Conservation (phyloP, 2,797 vertebrate genomes). For the Scomberomorus guttatus region DNA sequence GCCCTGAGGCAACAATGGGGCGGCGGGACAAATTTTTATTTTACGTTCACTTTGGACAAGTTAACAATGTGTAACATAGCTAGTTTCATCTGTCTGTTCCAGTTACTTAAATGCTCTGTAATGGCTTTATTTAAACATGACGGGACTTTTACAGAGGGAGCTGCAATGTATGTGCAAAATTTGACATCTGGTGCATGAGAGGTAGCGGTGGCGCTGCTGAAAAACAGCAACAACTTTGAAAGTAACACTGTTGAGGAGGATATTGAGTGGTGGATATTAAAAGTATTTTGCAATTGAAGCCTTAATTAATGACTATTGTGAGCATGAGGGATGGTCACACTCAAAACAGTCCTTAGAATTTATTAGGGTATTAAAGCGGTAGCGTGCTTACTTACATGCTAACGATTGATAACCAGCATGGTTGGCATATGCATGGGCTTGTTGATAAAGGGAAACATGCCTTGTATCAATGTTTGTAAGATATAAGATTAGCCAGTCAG, state of each 20-base stretch:
- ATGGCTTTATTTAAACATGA: not conserved
- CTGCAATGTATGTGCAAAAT: not conserved
- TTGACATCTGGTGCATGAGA: not conserved
- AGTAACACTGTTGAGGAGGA: no score
- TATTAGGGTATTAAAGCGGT: not conserved
- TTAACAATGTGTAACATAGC: not conserved
- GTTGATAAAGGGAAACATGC: no score
- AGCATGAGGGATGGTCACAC: not conserved
- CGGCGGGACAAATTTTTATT: no score
- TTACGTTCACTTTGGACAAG: not conserved
- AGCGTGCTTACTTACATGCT: no score
- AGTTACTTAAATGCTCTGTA: not conserved
- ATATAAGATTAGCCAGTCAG: no score
- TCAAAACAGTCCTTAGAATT: conserved; percentile 3
- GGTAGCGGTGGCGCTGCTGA: not conserved
- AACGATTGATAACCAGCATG: no score
- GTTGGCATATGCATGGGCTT: no score
- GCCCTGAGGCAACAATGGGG: no score
- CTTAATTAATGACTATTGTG: not conserved
- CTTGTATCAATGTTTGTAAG: no score
- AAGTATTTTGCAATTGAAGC: not conserved
- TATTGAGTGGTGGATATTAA: not conserved
- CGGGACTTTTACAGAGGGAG: not conserved
- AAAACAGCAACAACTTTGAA: no score
- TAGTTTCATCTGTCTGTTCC: not conserved